These are phyloP conservation scores for Parochlus steinenii DNA, from an alignment of 2,888 invertebrate genomes.

Conservation along the genomic window DNA sequence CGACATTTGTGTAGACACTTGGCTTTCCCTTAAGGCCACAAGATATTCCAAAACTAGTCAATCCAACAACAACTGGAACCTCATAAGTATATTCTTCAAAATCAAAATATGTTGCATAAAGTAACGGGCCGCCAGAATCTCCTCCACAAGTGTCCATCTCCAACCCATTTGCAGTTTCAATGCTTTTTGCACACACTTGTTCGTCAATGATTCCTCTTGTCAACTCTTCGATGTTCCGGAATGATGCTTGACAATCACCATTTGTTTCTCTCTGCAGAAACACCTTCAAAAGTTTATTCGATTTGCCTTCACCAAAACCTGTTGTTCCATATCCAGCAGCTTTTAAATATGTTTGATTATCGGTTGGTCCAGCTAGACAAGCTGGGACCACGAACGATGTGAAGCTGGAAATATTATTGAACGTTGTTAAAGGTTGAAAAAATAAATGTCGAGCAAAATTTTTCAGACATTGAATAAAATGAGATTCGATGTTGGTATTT, in stretches of 20 bases:
- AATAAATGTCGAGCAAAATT: constrained; percentile 16
- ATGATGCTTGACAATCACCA: not conserved
- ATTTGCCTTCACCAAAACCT: not conserved
- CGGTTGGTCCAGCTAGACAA: not conserved
- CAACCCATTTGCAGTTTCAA: not conserved
- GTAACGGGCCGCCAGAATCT: constrained; percentile 27
- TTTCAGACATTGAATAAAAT: not conserved
- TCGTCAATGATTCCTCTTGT: not conserved
- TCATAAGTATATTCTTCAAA: constrained; percentile 13
- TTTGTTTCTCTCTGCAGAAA: not conserved
- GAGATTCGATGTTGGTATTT: not conserved
- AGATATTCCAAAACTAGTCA: constrained; percentile 19
- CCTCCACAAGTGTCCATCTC: constrained; percentile 17
- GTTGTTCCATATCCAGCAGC: constrained; percentile 8
- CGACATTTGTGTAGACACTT: constrained; percentile 19
- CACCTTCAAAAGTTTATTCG: constrained; percentile 5
- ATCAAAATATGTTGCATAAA: constrained; percentile 15
- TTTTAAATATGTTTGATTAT: constrained; percentile 2
- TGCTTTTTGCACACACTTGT: constrained; percentile 5
- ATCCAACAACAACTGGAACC: constrained; percentile 15
- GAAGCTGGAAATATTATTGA: not conserved
- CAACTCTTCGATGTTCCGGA: too few relatives aligned
- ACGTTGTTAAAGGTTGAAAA: constrained; percentile 9
- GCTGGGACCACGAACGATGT: constrained; percentile 6
- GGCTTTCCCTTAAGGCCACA: constrained; percentile 18